Conservation (phyloP, 2,113 vertebrate genomes). For the Notechis scutatus region DNA sequence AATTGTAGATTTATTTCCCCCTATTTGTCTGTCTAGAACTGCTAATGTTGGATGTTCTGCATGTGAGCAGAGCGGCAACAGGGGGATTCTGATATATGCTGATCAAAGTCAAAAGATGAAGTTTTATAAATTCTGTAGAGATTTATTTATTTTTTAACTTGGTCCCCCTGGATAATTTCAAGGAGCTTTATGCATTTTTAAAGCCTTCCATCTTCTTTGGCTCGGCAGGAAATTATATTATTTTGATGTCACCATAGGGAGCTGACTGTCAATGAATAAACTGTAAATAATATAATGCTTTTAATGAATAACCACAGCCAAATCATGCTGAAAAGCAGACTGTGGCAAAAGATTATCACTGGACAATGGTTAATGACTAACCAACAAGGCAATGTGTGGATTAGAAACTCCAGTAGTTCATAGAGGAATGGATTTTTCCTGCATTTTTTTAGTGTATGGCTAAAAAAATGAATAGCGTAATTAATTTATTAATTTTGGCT, state of each 20-base stretch:
- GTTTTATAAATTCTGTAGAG: slow-evolving; percentile 39
- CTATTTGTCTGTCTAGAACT: slow-evolving; percentile 53
- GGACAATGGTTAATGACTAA: slow-evolving; percentile 33
- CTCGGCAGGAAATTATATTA: slow-evolving; percentile 44
- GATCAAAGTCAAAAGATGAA: slow-evolving; percentile 16
- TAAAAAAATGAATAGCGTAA: no score
- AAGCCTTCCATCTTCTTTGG: slow-evolving; percentile 43
- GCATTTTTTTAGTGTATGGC: not conserved
- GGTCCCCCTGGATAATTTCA: slow-evolving; percentile 41
- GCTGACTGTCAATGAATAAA: slow-evolving; percentile 43
- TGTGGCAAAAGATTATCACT: not conserved
- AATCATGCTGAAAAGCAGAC: slow-evolving; percentile 45
- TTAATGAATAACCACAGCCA: slow-evolving; percentile 53
- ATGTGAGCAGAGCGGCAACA: slow-evolving; percentile 7
- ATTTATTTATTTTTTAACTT: slow-evolving; percentile 35
- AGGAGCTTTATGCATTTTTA: slow-evolving; percentile 41
- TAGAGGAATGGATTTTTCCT: not conserved
- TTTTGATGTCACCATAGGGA: slow-evolving; percentile 46
- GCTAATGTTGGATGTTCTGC: slow-evolving; percentile 13
- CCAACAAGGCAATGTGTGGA: not conserved
- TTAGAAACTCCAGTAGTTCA: not conserved
- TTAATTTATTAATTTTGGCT: slow-evolving; percentile 3
- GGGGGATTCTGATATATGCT: slow-evolving; percentile 22
- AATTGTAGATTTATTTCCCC: slow-evolving; percentile 45
- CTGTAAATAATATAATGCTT: slow-evolving; percentile 51